These are phyloP conservation scores for Sanderia malayensis DNA, from an alignment of 30 jellyfish, hydroid and myxozoan genomes.

Conservation along the genomic window DNA sequence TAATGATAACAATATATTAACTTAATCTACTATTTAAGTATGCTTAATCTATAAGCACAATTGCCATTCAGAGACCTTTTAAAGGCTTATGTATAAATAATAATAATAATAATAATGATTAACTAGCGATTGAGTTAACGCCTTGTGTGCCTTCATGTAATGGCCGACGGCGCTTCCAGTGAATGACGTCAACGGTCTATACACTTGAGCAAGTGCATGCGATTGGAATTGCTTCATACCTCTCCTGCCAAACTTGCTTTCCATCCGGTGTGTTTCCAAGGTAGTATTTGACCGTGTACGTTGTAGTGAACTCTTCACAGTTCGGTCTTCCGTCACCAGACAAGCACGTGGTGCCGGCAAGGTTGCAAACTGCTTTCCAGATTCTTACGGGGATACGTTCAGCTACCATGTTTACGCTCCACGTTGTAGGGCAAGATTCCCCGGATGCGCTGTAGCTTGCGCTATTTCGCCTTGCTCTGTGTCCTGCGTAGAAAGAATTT, in stretches of 20 bases:
- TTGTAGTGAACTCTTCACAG: slow-evolving; percentile 20
- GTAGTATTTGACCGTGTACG: not conserved
- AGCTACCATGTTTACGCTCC: slow-evolving; percentile 22
- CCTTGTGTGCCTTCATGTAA: no score
- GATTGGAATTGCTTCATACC: slow-evolving; percentile 16
- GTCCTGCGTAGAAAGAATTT: not conserved
- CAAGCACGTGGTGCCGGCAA: slow-evolving; percentile 9
- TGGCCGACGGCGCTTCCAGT: no score
- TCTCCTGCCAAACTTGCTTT: slow-evolving; percentile 8
- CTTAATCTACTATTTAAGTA: no score
- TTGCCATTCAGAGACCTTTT: no score
- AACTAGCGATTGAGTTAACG: no score
- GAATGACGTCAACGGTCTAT: no score
- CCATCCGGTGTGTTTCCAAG: slow-evolving; percentile 3
- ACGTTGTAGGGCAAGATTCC: slow-evolving; percentile 37
- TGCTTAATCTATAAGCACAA: no score
- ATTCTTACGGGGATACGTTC: slow-evolving; percentile 12
- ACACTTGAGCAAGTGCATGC: slow-evolving; percentile 41
- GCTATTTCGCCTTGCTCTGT: not conserved
- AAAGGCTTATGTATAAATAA: no score
- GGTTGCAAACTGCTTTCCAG: slow-evolving; percentile 33
- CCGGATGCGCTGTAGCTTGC: not conserved
- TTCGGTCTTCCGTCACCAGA: slow-evolving; percentile 16
- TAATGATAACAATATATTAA: no score
- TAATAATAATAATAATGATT: no score